phyloP scores from a whole-genome alignment of 2,113 vertebrate genomes.

The Neoarius graeffei region DNA sequence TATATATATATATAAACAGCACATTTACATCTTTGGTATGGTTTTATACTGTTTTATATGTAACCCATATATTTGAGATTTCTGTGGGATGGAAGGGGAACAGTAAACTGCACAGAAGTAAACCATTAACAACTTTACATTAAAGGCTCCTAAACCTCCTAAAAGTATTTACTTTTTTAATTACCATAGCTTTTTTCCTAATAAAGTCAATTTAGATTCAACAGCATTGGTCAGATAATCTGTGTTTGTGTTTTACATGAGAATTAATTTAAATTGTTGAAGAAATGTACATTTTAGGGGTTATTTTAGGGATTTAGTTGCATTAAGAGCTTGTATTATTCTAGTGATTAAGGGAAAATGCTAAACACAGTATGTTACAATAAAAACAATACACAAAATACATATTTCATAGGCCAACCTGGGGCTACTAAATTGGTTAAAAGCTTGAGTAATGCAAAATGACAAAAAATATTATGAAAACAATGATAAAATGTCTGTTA shows the following conservation, averaged over 20 bases:
- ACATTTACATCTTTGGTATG: background rate
- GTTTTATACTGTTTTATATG: background rate
- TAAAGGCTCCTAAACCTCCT: background rate
- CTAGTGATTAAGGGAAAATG: background rate
- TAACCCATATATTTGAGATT: background rate
- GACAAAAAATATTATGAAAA: background rate
- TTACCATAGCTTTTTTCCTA: background rate
- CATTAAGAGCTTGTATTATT: background rate
- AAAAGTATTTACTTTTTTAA: background rate
- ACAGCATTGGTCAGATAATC: background rate
- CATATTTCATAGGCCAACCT: background rate
- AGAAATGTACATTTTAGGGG: background rate
- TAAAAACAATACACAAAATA: background rate
- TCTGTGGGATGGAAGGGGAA: background rate
- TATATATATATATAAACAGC: no score
- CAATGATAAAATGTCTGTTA: background rate
- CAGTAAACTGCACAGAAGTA: background rate
- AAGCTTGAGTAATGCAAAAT: constrained; percentile 3
- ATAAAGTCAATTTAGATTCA: background rate
- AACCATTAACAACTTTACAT: background rate
- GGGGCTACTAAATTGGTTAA: background rate
- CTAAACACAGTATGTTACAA: background rate
- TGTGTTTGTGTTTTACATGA: background rate
- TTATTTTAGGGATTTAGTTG: background rate
- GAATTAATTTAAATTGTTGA: background rate